Conservation (phyloP, 2,113 vertebrate species). For the Tricholaema leucomelas region DNA sequence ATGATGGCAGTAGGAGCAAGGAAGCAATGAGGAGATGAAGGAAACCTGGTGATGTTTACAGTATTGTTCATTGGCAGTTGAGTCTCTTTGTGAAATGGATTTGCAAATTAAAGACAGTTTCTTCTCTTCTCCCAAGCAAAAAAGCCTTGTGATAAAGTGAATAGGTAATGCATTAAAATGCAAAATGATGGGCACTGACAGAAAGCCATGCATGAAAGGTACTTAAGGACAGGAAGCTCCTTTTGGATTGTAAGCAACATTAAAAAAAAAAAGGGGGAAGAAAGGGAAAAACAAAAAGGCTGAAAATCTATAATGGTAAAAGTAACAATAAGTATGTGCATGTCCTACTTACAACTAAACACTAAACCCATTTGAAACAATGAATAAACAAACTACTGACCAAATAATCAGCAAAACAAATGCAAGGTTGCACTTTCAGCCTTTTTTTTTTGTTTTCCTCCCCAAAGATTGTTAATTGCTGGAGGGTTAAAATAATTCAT, state of each 20-base stretch:
- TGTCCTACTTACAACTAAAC: not conserved
- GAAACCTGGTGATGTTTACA: not conserved
- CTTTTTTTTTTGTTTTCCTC: conserved; percentile 24
- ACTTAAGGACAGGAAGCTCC: not conserved
- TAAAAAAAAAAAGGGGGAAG: not conserved
- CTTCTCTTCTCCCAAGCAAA: conserved; percentile 32
- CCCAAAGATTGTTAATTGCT: conserved; percentile 45
- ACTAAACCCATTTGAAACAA: conserved; percentile 11
- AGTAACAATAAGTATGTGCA: not conserved
- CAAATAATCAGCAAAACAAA: conserved; percentile 48
- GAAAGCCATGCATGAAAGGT: not conserved
- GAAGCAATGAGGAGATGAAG: not conserved
- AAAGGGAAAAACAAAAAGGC: not conserved
- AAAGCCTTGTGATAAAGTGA: conserved; percentile 43
- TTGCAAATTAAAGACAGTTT: conserved; percentile 57
- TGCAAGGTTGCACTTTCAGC: conserved; percentile 22
- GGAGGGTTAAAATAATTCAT: conserved; percentile 64
- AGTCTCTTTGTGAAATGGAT: conserved; percentile 52
- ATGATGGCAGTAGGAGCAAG: not conserved
- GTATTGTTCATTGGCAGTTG: conserved; percentile 47
- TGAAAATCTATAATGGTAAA: not conserved
- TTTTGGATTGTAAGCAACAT: not conserved
- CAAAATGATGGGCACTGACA: conserved; percentile 1
- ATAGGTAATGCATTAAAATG: conserved; percentile 59
- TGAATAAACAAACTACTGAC: conserved; percentile 22